Evolutionary conservation across 1,140 invertebrate species (phyloP).

Genomic region (Rhopalosiphum padi): DNA sequence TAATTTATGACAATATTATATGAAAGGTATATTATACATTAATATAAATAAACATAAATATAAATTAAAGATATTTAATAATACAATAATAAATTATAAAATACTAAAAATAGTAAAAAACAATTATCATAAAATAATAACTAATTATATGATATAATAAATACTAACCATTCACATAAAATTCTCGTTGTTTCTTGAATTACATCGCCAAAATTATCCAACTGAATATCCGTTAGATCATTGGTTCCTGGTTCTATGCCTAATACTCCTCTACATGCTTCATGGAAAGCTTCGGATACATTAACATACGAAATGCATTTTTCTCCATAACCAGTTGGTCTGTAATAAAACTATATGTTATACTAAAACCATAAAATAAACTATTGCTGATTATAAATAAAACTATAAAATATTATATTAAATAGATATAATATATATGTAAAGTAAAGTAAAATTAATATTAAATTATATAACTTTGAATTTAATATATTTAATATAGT

Average conservation of each 20-base stretch:
- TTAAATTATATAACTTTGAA: background rate
- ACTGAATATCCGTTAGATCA: constrained; percentile 49
- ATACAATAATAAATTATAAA: background rate
- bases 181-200: constrained; percentile 51
- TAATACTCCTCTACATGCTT: constrained; percentile 46
- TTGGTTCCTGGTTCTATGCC: constrained; percentile 40
- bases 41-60: background rate
- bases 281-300: constrained; percentile 43
- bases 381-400: background rate
- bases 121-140: background rate
- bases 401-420: background rate
- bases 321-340: constrained; percentile 33
- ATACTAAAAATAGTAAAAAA: background rate
- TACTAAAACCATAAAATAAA: background rate
- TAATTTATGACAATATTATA: too few species aligned
- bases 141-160: background rate
- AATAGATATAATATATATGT: background rate
- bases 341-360: background rate
- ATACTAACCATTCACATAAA: constrained; percentile 47
- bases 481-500: background rate
- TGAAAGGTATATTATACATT: too few species aligned
- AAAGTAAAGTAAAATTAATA: background rate
- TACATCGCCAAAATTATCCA: constrained; percentile 47
- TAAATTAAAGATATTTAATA: background rate
- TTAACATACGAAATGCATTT: constrained; percentile 43